Percentiles rank a stretch among this genome's conserved stretches.
Conservation (phyloP, 2,797 vertebrate species). For the Onychomys leucogaster region DNA sequence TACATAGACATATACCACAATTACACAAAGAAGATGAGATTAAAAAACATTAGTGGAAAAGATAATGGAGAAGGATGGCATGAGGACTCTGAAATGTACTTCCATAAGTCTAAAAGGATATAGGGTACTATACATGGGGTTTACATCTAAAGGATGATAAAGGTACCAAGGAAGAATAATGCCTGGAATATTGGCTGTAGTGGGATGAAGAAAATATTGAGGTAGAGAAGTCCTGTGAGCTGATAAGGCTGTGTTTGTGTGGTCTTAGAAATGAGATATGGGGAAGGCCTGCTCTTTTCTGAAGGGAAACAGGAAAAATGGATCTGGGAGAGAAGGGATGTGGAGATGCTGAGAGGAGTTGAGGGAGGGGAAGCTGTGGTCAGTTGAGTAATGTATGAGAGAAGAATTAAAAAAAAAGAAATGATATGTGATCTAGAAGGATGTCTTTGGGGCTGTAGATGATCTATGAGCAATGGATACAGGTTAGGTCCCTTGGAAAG, state of each 20-base stretch:
- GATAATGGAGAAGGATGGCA: background rate
- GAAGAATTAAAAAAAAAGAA: background rate
- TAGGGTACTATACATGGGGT: background rate
- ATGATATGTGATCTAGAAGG: background rate
- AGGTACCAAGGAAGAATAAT: background rate
- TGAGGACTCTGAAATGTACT: background rate
- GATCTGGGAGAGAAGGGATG: background rate
- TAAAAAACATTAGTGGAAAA: background rate
- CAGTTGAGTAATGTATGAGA: background rate
- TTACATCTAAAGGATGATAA: background rate
- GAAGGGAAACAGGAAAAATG: background rate
- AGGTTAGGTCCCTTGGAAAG: background rate
- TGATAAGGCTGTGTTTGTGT: background rate
- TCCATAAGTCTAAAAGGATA: background rate
- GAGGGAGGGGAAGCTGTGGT: background rate
- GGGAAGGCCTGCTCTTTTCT: background rate
- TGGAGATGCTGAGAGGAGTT: background rate
- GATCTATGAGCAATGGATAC: too few relatives aligned
- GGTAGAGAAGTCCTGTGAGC: background rate
- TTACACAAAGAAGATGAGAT: background rate
- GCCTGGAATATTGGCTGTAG: background rate
- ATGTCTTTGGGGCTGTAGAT: accelerated
- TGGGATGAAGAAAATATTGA: background rate
- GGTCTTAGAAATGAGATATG: background rate
- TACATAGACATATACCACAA: background rate